A percentile compares a stretch with the other conserved stretches of the same genome.
Conservation (phyloP, 2,797 vertebrate genomes). For the Vultur gryphus region DNA sequence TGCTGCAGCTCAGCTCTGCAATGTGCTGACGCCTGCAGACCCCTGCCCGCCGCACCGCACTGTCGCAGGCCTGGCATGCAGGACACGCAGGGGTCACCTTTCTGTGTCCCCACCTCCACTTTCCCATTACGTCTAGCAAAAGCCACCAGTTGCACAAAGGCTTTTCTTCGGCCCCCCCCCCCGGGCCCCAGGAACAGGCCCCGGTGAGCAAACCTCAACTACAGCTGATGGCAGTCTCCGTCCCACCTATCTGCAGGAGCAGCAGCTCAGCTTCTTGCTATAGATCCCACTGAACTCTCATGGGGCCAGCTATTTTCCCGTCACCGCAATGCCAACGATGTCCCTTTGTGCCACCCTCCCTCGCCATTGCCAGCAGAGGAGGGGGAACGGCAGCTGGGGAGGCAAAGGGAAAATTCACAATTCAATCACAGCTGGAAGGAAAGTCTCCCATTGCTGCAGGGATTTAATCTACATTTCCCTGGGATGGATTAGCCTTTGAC, state of each 20-base stretch:
- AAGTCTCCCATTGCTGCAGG: not conserved
- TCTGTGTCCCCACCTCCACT: not conserved
- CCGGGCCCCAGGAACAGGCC: not conserved
- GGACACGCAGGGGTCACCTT: not conserved
- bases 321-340: fast-evolving
- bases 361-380: fast-evolving
- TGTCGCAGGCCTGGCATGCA: not conserved
- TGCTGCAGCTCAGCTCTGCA: not conserved
- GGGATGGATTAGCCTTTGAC: not conserved
- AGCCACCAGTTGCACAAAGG: not conserved
- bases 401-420: not conserved
- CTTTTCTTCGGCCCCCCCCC: not conserved
- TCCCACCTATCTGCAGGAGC: not conserved
- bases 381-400: not conserved
- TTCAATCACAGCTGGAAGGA: not conserved
- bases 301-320: not conserved
- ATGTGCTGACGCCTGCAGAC: no score
- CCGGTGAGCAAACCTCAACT: not conserved
- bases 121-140: not conserved
- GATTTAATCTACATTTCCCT: not conserved
- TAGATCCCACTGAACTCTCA: not conserved
- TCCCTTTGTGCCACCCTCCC: not conserved
- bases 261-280: not conserved
- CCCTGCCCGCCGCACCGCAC: not conserved
- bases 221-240: not conserved